phyloP scores from a whole-genome alignment of 2,113 vertebrate genomes.

The Urocolius indicus region DNA sequence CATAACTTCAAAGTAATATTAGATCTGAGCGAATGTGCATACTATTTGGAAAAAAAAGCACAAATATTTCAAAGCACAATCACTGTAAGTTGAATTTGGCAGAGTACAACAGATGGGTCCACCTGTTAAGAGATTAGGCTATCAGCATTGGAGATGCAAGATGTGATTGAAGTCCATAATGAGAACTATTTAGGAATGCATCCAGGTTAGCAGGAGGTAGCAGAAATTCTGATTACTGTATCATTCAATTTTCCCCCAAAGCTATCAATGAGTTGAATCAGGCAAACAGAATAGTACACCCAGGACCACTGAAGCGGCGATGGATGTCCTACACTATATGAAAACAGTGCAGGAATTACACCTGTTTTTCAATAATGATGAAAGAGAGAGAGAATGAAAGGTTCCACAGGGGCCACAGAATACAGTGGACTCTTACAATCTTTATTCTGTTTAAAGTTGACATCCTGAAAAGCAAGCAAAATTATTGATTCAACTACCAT shows the following conservation, averaged over 20 bases:
- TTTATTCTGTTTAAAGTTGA: constrained; percentile 33
- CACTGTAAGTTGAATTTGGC: constrained; percentile 65
- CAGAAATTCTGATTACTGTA: constrained; percentile 39
- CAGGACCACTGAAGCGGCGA: background rate
- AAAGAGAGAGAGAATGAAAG: background rate
- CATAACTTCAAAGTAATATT: constrained; percentile 59
- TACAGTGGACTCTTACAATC: background rate
- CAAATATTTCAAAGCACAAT: constrained; percentile 71
- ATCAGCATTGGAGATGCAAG: constrained; percentile 49
- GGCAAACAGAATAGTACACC: background rate
- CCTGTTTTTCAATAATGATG: background rate
- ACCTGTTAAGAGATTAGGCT: constrained; percentile 71
- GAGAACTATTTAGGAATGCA: constrained; percentile 63
- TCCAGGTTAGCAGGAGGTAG: constrained; percentile 63
- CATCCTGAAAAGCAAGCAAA: constrained; percentile 1
- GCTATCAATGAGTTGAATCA: constrained; percentile 25
- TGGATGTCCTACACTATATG: background rate
- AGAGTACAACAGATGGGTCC: constrained; percentile 75
- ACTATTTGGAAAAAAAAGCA: constrained; percentile 59
- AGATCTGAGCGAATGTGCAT: constrained; percentile 69
- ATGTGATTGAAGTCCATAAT: constrained; percentile 51
- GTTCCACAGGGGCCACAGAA: background rate
- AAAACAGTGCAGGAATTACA: constrained; percentile 2
- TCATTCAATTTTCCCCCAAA: constrained; percentile 32
- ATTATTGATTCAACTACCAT: background rate